Base-by-base conservation (phyloP, 2,113 vertebrate species). In the Antechinus stuartii region DNA sequence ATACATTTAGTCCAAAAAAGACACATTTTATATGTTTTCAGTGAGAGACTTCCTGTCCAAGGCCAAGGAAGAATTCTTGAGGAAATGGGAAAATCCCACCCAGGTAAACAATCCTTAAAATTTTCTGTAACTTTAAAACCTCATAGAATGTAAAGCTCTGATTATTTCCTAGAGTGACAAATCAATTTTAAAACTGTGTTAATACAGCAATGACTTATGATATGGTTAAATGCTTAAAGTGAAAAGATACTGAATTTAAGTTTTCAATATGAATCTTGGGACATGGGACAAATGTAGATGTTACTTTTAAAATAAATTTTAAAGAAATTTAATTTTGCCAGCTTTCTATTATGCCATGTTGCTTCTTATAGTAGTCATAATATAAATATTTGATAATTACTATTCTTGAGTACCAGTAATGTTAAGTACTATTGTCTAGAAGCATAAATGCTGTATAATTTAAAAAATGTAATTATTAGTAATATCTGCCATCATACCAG, bases 11-110 rank as follows among this genome's bases (percentile, higher is more conserved):
- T 50, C 76, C 25, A 95, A 96, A 14, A 27, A 68, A 24, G 24
- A 54, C 95, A 1, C 19, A 84, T 96, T 56, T 46, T 97, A 7
- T 98, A 23, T 98, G 46, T 97, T 99, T 99, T 97, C 98, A 99
- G 99, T 99, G 99, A 99, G 99, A 99, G 99, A 99, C 98, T 99
- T 99, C 98, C 99, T 99, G 99, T 99, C 99, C 98, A 99, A 99
- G 99, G 99, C 99, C 99, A 99, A 99, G 99, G 99, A 99, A 99
- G 99, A 99, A 98, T 99, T 99, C 98, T 98, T 99, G 99, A 99
- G 98, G 99, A 99, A 99, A 99, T 99, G 99, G 99, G 99, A 99
- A 98, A 99, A 99, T 98, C 99, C 99, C 94, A 98, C 99, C 98
- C 99, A 99, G 99, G 99, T 99, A 99, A 98, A 95, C 9, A 93